These are phyloP conservation scores for Brevimyrus niger DNA, from an alignment of 2,113 vertebrate species.

Conservation along the genomic window DNA sequence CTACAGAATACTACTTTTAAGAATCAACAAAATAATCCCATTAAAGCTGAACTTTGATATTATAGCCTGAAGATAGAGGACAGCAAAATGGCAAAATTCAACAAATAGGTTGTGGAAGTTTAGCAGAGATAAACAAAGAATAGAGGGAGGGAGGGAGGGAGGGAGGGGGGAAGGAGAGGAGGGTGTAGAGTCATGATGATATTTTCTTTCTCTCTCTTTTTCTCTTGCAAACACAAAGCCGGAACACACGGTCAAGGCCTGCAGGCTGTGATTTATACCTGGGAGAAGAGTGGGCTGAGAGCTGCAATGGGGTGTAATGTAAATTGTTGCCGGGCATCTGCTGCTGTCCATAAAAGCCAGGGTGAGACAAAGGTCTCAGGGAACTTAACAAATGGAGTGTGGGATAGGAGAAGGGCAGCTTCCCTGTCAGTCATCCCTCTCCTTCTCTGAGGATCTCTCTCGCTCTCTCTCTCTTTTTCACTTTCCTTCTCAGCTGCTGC, in stretches of 20 bases:
- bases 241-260: constrained; percentile 1
- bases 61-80: neutral
- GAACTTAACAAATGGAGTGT: constrained; percentile 18
- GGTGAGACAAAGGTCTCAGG: constrained; percentile 16
- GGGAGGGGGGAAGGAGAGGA: neutral
- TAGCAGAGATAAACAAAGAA: constrained; percentile 16
- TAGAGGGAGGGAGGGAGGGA: neutral
- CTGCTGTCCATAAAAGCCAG: constrained; percentile 19
- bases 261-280: constrained; percentile 20
- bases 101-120: neutral
- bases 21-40: neutral
- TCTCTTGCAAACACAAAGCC: neutral
- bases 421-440: neutral
- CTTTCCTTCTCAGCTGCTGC: constrained; percentile 1
- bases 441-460: neutral
- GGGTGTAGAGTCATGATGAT: neutral
- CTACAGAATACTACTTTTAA: neutral
- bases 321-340: constrained; percentile 12
- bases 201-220: neutral
- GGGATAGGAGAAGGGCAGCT: neutral
- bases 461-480: neutral
- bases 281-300: constrained; percentile 20
- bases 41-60: neutral
- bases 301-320: constrained; percentile 3
- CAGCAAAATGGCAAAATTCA: neutral